Conservation (phyloP, 2,113 vertebrate genomes). For the Sardina pilchardus region DNA sequence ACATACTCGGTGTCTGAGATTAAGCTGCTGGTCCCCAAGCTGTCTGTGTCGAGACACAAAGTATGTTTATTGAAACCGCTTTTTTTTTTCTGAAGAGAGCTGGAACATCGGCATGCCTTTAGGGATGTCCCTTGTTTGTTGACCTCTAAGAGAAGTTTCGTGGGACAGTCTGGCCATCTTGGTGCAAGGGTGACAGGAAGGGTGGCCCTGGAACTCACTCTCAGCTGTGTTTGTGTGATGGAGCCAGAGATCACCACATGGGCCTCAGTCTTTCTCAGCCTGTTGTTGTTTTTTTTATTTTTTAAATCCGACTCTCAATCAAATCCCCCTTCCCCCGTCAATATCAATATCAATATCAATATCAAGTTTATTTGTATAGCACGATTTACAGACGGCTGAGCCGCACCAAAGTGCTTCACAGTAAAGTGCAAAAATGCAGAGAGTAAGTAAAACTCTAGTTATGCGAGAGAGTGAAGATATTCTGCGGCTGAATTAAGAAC, state of each 20-base stretch:
- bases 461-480: not conserved
- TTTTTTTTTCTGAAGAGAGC: too few species aligned
- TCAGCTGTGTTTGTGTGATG: constrained; percentile 36
- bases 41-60: not conserved
- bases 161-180: constrained; percentile 29
- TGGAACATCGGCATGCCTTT: not conserved
- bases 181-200: constrained; percentile 23
- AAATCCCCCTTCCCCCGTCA: not conserved
- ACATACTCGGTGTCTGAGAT: not conserved
- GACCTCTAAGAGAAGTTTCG: constrained; percentile 30
- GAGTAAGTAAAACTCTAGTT: too few species aligned
- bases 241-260: constrained; percentile 30
- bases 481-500: not conserved
- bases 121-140: not conserved
- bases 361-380: too few species aligned
- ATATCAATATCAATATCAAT: too few species aligned
- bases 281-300: not conserved
- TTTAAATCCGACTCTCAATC: not conserved
- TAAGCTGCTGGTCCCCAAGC: not conserved
- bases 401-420: too few species aligned
- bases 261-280: constrained; percentile 31
- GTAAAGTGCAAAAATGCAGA: too few species aligned
- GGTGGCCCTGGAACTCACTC: constrained; percentile 41
- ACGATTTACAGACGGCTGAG: too few species aligned
- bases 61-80: constrained; percentile 16